These are phyloP conservation scores for Calameuta pallipes DNA, from an alignment of 2,888 invertebrate genomes.

Conservation along the genomic window DNA sequence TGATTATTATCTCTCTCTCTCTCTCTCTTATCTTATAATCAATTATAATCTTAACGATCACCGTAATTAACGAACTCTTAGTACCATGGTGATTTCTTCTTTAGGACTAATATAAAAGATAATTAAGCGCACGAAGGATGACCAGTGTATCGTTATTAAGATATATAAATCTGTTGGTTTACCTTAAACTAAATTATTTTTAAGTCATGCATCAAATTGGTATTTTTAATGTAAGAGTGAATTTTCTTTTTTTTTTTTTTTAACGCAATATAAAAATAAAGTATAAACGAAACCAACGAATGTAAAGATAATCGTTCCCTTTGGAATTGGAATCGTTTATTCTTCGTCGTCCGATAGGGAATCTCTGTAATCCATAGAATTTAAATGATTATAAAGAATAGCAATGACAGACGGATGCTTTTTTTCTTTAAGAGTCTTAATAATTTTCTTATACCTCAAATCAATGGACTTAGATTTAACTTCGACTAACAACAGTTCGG, in stretches of 20 bases:
- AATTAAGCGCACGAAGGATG: no score
- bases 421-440: slow-evolving; percentile 11
- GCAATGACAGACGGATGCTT: slow-evolving; percentile 20
- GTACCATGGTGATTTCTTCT: no score
- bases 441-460: slow-evolving; percentile 10
- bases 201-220: no score
- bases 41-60: no score
- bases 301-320: background rate
- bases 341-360: background rate
- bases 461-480: background rate
- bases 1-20: background rate
- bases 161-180: no score
- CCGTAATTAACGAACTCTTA: no score
- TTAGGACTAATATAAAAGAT: no score
- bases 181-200: no score
- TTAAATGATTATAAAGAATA: slow-evolving; percentile 13
- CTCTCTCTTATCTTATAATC: no score
- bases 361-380: background rate
- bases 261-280: background rate
- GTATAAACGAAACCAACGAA: background rate
- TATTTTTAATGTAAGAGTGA: background rate
- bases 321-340: background rate
- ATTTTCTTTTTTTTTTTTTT: background rate
- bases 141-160: no score
- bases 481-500: slow-evolving; percentile 20